Base-by-base conservation (phyloP, 2,888 invertebrate genomes). In the Trissolcus japonicus region DNA sequence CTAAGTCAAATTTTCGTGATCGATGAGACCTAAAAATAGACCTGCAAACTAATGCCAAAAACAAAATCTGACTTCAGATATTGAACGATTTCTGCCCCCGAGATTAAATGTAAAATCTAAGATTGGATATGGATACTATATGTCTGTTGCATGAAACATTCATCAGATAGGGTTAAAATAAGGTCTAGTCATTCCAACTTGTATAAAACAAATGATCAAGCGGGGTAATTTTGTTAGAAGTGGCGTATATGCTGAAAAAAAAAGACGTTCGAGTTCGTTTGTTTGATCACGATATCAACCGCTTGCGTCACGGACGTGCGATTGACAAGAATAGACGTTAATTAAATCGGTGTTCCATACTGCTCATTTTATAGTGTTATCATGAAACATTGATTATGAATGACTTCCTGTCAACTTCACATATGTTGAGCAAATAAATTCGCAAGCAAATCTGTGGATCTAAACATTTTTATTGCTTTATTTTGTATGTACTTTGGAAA, bases 241-340 rank as follows among this genome's bases (percentile, higher is more conserved):
- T 55, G 46, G 35, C 61, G 55, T 55, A 54, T 55, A 54, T 61
- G 16, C 29, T 21, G 21, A 21, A 4, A 46, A 25, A n/a, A 14
- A 40, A 19, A 59, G 46, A 46, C n/a, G 40, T 55, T 54, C 43
- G 61, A 19, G 40, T 48, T 55, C 61, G 53, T 68, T 68, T 61
- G 54, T 68, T 68, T 68, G 53, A 69, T 61, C 55, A 48, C 25
- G 29, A 60, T 69, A 61, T 55, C 61, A 69, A 61, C 55, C 54
- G 16, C 61, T 69, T 48, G 48, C 48, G 65, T 65, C 59, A 59
- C 17, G 19, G 40, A 35, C 43, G 40, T 11, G 13, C 43, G 29
- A 59, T 59, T 43, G 43, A 67, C 55, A 14, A 55, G 54, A 61
- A 21, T 25, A 50, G 60, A 69, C 68, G 29, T 61, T 61, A 60